A percentile compares a stretch with the other conserved stretches of the same genome.
phyloP scores from a whole-genome alignment of 2,113 vertebrate species.

The Dissostichus mawsoni region DNA sequence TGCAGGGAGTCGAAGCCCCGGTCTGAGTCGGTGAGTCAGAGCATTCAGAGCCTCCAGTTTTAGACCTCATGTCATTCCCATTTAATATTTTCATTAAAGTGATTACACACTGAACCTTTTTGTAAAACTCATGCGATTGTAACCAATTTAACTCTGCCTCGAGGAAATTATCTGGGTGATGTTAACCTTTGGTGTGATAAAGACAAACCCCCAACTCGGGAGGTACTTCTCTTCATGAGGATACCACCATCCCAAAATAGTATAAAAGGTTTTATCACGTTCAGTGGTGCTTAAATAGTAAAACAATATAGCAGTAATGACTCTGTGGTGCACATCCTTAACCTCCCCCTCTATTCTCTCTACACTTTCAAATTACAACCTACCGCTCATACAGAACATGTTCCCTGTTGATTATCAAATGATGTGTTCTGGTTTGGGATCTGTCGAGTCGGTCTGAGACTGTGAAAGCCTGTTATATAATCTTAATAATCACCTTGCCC shows the following conservation, averaged over 20 bases:
- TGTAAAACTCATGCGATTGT: slow-evolving; percentile 56
- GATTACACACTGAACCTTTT: slow-evolving; percentile 61
- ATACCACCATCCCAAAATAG: slow-evolving; percentile 38
- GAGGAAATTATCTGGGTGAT: slow-evolving; percentile 56
- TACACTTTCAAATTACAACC: slow-evolving; percentile 30
- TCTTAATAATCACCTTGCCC: slow-evolving; percentile 33
- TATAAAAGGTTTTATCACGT: slow-evolving; percentile 39
- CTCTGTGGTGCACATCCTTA: slow-evolving; percentile 17
- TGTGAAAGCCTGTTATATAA: slow-evolving; percentile 36
- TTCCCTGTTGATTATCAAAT: slow-evolving; percentile 52
- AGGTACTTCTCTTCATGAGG: slow-evolving; percentile 39
- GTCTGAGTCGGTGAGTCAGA: slow-evolving; percentile 66
- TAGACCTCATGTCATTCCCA: slow-evolving; percentile 68
- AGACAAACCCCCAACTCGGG: slow-evolving; percentile 57
- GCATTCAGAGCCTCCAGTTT: slow-evolving; percentile 57
- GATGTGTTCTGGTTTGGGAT: slow-evolving; percentile 35
- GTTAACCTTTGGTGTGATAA: slow-evolving; percentile 69
- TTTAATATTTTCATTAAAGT: slow-evolving; percentile 79
- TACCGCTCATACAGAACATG: slow-evolving; percentile 9
- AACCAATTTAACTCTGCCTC: slow-evolving; percentile 57
- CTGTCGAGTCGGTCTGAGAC: slow-evolving; percentile 43
- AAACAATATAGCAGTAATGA: slow-evolving; percentile 28
- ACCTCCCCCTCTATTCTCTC: slow-evolving; percentile 6
- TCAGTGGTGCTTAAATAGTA: slow-evolving; percentile 35
- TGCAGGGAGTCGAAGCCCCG: slow-evolving; percentile 50